Base-by-base conservation (phyloP, 2,797 vertebrate genomes). In the Mareca penelope region DNA sequence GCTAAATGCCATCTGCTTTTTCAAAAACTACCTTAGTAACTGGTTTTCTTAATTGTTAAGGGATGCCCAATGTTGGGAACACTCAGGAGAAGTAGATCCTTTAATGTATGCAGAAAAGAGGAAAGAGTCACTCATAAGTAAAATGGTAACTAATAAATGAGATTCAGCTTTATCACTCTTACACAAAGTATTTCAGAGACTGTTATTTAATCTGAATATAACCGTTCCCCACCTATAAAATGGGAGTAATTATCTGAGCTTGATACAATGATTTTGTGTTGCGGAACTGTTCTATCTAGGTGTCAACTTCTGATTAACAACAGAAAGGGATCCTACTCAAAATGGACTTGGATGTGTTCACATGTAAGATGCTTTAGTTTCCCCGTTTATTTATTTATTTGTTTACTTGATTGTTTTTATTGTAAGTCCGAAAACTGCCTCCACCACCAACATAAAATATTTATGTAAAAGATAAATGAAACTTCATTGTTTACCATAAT, bases 11-110 rank as follows among this genome's bases (percentile, higher is more conserved):
- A 5, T 9, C 12, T 55, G 33, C 5, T 77, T 84, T 84, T 81
- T 68, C 15, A n/a, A 75, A 10, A 64, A 26, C 4, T 28, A 56
- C 6, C 9, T 33, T 17, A 18, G 26, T 40, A 16, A 55, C 10
- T 15, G 40, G 2, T 22, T 76, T 60, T 76, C 33, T 42, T 69
- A 9, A 24, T 16, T 91, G 9, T 73, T 35, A 31, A 33, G 15
- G 12, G 10, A 21, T 35, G 6, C 2, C 15, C 14, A 22, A 7
- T 42, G 15, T 11, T 12, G 37, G 70, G 88, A 44, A 10, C 6
- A 21, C 7, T 65, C 19, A 9, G n/a, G 12, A 72, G 22, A 65
- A 89, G 55, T 5, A 50, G n/a, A 46, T 0, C 0, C 55, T 39
- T 42, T 35, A 50, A 77, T 7, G 2, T 8, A 52, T 4, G 12